Conservation (phyloP, 2,797 vertebrate genomes). For the Ctenopoma kingsleyae region DNA sequence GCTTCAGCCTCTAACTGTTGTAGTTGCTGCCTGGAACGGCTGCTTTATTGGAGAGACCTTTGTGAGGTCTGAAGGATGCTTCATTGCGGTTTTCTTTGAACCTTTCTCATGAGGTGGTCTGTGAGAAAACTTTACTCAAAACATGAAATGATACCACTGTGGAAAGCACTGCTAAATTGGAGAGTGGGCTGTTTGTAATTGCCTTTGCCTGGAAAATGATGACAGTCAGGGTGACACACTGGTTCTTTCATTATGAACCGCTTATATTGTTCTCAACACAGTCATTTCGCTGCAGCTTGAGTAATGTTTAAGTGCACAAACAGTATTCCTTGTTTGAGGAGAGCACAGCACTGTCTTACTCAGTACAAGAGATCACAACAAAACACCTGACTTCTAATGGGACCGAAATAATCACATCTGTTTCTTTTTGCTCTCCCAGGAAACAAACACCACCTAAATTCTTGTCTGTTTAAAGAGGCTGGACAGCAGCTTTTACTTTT, state of each 20-base stretch:
- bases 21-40: not conserved
- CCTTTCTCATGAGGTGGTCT: not conserved
- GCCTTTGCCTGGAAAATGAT: not conserved
- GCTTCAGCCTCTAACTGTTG: not conserved
- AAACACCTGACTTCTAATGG: constrained; percentile 47
- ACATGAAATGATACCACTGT: not conserved
- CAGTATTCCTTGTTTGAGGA: constrained; percentile 10
- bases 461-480: constrained; percentile 41
- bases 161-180: not conserved
- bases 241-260: not conserved
- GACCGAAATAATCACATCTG: constrained; percentile 51
- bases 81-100: not conserved
- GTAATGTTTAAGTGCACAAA: constrained; percentile 7
- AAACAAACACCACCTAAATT: constrained; percentile 53
- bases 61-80: not conserved
- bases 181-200: not conserved
- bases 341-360: constrained; percentile 9
- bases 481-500: constrained; percentile 45
- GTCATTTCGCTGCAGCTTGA: constrained; percentile 1
- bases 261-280: constrained; percentile 1
- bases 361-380: constrained; percentile 13
- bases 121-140: not conserved
- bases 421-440: constrained; percentile 12
- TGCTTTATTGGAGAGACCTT: not conserved
- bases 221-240: not conserved